Percentiles rank a stretch among this genome's conserved stretches.
Evolutionary conservation across 2,888 invertebrate genomes (phyloP).

Genomic region (Rapana venosa): DNA sequence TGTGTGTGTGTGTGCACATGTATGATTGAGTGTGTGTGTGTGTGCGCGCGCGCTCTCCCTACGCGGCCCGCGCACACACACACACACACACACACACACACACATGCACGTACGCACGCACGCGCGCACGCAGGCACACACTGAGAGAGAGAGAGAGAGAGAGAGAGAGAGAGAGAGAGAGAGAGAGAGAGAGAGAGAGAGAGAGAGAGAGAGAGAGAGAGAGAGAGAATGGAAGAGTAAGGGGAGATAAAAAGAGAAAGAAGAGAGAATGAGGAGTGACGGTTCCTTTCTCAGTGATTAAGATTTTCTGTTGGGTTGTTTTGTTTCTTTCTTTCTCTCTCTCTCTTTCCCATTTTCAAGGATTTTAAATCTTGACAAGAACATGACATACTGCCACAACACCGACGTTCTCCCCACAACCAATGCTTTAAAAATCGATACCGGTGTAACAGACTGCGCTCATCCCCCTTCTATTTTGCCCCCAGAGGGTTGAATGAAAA

Average conservation of each 20-base stretch:
- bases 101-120: neutral
- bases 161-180: neutral
- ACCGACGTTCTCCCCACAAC: neutral
- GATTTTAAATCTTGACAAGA: constrained; percentile 7
- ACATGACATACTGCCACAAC: constrained; percentile 24
- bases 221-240: neutral
- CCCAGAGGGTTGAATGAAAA: too few species aligned
- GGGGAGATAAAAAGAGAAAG: neutral
- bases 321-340: neutral
- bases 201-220: neutral
- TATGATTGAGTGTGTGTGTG: too few species aligned
- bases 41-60: too few species aligned
- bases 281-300: neutral
- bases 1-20: too few species aligned
- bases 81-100: constrained; percentile 10
- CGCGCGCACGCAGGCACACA: neutral
- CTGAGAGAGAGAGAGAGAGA: neutral
- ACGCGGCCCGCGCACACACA: neutral
- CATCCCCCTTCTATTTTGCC: too few species aligned
- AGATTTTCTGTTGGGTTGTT: neutral
- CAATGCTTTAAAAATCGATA: neutral
- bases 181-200: neutral
- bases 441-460: neutral
- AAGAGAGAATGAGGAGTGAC: neutral
- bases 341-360: neutral